phyloP scores from a whole-genome alignment of 2,888 invertebrate species.

The Lasioglossum villosulum region DNA sequence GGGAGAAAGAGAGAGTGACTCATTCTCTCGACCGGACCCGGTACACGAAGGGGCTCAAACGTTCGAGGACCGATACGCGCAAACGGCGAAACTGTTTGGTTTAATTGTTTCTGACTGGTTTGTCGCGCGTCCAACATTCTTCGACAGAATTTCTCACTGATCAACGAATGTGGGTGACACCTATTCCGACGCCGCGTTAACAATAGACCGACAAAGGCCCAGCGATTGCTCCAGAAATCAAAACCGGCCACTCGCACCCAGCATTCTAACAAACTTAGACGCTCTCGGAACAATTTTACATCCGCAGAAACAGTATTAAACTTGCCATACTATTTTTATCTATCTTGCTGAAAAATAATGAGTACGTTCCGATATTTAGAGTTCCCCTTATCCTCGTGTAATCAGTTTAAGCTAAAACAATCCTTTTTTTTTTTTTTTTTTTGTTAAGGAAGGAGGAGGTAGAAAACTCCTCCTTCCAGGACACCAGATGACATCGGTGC shows the following conservation, averaged over 20 bases:
- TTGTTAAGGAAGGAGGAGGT: too few relatives aligned
- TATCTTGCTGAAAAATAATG: too few relatives aligned
- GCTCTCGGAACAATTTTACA: background rate
- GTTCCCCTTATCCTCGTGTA: too few relatives aligned
- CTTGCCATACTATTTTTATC: too few relatives aligned
- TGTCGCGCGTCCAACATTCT: conserved; percentile 18
- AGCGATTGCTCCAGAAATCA: conserved; percentile 3
- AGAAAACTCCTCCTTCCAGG: too few relatives aligned
- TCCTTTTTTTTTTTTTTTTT: too few relatives aligned
- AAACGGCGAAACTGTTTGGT: conserved; percentile 7
- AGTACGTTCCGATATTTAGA: too few relatives aligned
- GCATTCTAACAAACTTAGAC: background rate
- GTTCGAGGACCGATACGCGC: conserved; percentile 44
- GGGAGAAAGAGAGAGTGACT: conserved; percentile 71
- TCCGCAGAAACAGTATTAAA: background rate
- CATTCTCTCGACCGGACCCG: conserved; percentile 65
- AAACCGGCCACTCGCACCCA: background rate
- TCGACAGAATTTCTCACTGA: background rate
- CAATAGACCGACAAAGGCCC: background rate
- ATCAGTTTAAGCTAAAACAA: too few relatives aligned
- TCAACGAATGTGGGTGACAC: conserved; percentile 3
- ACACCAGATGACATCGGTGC: too few relatives aligned
- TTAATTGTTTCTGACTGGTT: conserved; percentile 37
- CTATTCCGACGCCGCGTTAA: conserved; percentile 5
- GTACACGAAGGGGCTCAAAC: conserved; percentile 58